Base-by-base conservation (phyloP, 2,797 vertebrate species). In the Psittacula echo region DNA sequence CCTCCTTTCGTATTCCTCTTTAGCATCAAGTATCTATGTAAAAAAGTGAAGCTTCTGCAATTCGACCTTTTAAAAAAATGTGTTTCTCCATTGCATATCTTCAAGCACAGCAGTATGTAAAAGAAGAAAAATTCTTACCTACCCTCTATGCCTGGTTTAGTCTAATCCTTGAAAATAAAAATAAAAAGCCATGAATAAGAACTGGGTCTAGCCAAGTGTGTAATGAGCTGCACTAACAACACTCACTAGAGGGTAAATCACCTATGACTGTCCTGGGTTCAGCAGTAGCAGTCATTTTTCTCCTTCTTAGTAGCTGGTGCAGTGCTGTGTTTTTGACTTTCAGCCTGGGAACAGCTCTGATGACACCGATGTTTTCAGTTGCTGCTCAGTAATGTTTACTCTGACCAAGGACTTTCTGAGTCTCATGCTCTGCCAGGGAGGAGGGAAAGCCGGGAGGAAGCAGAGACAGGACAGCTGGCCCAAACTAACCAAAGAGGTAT, bases 161-260 rank as follows among this genome's bases (percentile, higher is more conserved):
- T 34, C 86, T 96, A 95, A 96, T 94, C 93, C 94, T 87, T 83
- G 72, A 91, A 96, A 97, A 95, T 92, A 96, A 96, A 96, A 97
- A 96, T 93, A 94, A 96, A 95, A 96, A 95, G 24, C 84, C 86
- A 95, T 95, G 96, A 94, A 95, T 96, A 96, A 96, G 93, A 96
- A 89, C 78, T 95, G 94, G 62, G 81, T 29, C 86, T 92, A 97
- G 81, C 78, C 96, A 95, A 87, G 90, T 96, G 91, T 96, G 95
- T 97, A 96, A 95, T 96, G 80, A 78, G 95, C 86, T 97, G 90
- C 95, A 96, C 91, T 96, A 97, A 95, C 94, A 96, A 85, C 91
- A 83, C 77, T 95, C 91, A 93, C 94, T 95, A 94, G 90, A 94
- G 94, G 88, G 86, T 93, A 96, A 94, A 96, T 96, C 88, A 95